Evolutionary conservation across 2,888 invertebrate species (phyloP).

Genomic region (Zaprionus lineosus): DNA sequence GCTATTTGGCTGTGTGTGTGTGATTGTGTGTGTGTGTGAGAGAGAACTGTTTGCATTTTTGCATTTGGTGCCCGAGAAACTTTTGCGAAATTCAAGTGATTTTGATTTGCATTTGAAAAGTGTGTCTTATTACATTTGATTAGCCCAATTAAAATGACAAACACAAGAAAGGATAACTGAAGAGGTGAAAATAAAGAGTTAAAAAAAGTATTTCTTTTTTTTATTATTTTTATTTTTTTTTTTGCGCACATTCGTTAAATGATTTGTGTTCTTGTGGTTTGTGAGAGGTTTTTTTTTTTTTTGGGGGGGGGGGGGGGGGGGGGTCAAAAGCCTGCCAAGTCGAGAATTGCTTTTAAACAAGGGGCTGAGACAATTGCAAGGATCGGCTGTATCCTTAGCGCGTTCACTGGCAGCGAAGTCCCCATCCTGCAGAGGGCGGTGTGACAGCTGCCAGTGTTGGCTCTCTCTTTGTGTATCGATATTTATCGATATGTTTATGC

Average conservation of each 20-base stretch:
- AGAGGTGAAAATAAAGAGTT: conserved; percentile 20
- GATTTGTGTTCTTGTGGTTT: conserved; percentile 38
- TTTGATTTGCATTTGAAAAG: conserved; percentile 60
- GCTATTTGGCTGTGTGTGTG: conserved; percentile 34
- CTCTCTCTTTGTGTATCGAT: no score
- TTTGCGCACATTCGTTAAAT: conserved; percentile 59
- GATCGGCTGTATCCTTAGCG: conserved; percentile 60
- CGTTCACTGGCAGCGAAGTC: conserved; percentile 21
- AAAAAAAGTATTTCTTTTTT: neutral
- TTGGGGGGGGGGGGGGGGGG: neutral
- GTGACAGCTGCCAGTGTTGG: conserved; percentile 26
- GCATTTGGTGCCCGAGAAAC: conserved; percentile 63
- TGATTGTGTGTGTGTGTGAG: conserved; percentile 32
- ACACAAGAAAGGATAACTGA: conserved; percentile 23
- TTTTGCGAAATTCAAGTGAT: conserved; percentile 58
- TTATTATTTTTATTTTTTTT: conserved; percentile 12
- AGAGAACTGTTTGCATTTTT: conserved; percentile 56
- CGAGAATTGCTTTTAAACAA: conserved; percentile 82
- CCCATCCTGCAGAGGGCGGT: neutral
- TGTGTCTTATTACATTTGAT: conserved; percentile 38
- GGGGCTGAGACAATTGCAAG: conserved; percentile 80
- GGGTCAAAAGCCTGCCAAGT: conserved; percentile 83
- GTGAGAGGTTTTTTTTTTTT: conserved; percentile 30
- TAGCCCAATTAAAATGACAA: conserved; percentile 37
- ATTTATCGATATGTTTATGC: conserved; percentile 8